Percentiles rank a stretch among this genome's conserved stretches.
phyloP scores from a whole-genome alignment of 2,888 invertebrate genomes.

The Melipona bicolor region DNA sequence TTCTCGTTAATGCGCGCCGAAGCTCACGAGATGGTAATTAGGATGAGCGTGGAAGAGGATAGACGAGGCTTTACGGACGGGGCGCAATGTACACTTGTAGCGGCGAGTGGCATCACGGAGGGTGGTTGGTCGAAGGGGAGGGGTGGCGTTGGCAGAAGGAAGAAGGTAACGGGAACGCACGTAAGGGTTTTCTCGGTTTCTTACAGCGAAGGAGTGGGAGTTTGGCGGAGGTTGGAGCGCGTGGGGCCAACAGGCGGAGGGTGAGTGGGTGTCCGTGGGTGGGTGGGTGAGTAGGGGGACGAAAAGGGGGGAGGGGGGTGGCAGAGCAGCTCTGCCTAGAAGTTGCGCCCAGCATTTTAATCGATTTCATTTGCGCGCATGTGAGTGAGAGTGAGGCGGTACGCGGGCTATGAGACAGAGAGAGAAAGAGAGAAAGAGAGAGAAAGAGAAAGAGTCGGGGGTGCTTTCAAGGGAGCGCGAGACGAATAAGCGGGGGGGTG shows the following conservation, averaged over 20 bases:
- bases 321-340: conserved; percentile 85
- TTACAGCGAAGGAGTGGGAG: conserved; percentile 76
- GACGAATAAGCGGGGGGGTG: conserved; percentile 21
- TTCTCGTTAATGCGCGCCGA: neutral
- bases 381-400: conserved; percentile 85
- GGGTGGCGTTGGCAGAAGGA: conserved; percentile 61
- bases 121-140: conserved; percentile 41
- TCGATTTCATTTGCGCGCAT: conserved; percentile 89
- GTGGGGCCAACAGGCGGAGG: conserved; percentile 57
- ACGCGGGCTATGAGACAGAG: conserved; percentile 51
- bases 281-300: conserved; percentile 23
- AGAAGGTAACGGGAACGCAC: conserved; percentile 74
- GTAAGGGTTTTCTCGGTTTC: conserved; percentile 83
- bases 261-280: conserved; percentile 39
- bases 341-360: conserved; percentile 88
- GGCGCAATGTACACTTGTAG: conserved; percentile 44
- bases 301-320: conserved; percentile 40
- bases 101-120: conserved; percentile 37
- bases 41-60: conserved; percentile 15
- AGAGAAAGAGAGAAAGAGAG: conserved; percentile 58
- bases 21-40: conserved; percentile 17
- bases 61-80: conserved; percentile 45
- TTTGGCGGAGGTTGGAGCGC: conserved; percentile 68
- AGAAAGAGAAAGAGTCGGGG: conserved; percentile 31
- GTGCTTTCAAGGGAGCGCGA: conserved; percentile 45